Evolutionary conservation across 2,113 vertebrate species (phyloP).

Genomic region (Glareola pratincola): DNA sequence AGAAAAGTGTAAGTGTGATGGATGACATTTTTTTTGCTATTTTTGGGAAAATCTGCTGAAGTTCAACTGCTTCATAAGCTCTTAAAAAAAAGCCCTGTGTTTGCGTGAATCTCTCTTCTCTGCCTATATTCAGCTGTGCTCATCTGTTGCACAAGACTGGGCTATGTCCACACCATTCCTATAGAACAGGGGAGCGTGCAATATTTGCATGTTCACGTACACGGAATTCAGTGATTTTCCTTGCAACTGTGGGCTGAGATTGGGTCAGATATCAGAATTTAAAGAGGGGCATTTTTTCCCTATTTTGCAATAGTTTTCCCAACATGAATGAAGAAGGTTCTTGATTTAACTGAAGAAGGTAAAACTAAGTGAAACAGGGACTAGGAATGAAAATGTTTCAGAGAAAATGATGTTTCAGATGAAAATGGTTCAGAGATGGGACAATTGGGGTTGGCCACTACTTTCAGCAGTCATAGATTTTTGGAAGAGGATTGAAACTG

Average conservation of each 20-base stretch:
- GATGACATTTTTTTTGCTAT: not conserved
- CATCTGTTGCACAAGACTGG: not conserved
- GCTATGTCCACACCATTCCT: not conserved
- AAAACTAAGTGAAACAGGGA: not conserved
- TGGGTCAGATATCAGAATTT: not conserved
- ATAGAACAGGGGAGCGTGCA: not conserved
- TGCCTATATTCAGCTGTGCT: not conserved
- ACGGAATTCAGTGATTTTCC: not conserved
- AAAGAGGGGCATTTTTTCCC: not conserved
- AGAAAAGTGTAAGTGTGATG: not conserved
- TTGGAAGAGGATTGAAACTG: not conserved
- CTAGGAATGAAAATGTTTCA: not conserved
- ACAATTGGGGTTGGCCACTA: not conserved
- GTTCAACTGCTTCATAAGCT: not conserved
- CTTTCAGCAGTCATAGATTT: not conserved
- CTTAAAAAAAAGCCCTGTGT: not conserved
- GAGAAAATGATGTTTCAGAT: too few species aligned
- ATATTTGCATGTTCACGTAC: not conserved
- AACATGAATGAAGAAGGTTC: not conserved
- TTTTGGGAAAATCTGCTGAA: not conserved
- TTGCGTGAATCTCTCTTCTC: not conserved
- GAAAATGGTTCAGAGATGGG: not conserved
- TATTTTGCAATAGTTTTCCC: not conserved
- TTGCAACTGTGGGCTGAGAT: not conserved
- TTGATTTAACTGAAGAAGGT: not conserved